Evolutionary conservation across 2,797 vertebrate species (phyloP), one percentile per base, ranked within the genome.

Genomic region (Xenops minutus): DNA sequence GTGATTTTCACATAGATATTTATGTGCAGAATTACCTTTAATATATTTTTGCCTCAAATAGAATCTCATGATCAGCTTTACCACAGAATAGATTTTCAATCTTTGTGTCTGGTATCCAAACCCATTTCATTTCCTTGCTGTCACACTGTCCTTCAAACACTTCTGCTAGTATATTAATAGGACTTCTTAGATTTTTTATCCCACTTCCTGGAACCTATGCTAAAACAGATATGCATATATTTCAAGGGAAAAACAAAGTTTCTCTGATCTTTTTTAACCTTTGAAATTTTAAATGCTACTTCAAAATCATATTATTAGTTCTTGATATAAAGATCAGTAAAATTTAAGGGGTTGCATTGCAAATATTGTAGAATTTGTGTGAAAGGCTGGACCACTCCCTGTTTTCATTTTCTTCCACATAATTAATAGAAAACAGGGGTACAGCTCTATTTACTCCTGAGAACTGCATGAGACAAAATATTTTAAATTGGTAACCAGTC

Each of bases 1-100:
- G 37, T 88, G 32, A 91, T 95, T 96, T 90, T 88, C 69, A 69
- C 54, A 74, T 54, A 83, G 49, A 30, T 79, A 6, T 44, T 64
- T 88, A 37, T 52, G 7, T 58, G n/a, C 32, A 74, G 32, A 93
- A 74, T 39, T 79, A 30, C 3, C 3, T 88, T 39, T 75, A 74
- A 77, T 36, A 10, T 71, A 84, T 73, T 89, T 93, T 88, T 80
- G 21, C 62, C 37, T 71, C 63, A 43, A 55, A 92, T 63, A 32
- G 61, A 93, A 69, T 43, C n/a, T 92, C 76, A 91, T 91, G 63
- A 89, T 94, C 58, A 71, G 41, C n/a, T 72, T 76, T 76, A 74
- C 29, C 21, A 67, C 19, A 74, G 66, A 77, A 67, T 39, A 55
- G 11, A 72, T 71, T 88, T 89, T 37, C 29, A 64, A 11, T 29